phyloP scores from a whole-genome alignment of 35 echinoderm and acorn worm species.

The Ophiothrix spiculata region DNA sequence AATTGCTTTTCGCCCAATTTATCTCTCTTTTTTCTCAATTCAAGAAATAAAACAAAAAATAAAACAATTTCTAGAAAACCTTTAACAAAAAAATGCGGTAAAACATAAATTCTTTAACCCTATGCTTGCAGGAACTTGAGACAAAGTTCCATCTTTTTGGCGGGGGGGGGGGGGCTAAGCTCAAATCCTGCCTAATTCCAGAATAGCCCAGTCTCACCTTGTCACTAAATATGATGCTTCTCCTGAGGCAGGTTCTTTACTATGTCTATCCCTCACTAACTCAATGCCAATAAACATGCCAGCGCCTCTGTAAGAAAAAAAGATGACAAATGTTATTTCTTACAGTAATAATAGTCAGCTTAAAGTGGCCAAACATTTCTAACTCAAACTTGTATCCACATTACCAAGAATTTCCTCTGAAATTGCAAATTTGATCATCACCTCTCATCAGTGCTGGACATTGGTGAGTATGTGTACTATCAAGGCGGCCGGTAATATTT shows the following conservation, averaged over 20 bases:
- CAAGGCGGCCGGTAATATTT: too few relatives aligned
- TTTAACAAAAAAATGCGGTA: not conserved
- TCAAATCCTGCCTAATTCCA: not conserved
- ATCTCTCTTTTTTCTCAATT: too few relatives aligned
- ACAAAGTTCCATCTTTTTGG: not conserved
- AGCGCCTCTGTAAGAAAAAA: conserved; percentile 55
- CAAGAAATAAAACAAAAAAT: not conserved
- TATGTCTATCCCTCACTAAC: conserved; percentile 59
- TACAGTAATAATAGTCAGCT: too few relatives aligned
- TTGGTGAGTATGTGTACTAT: too few relatives aligned
- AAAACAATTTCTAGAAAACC: not conserved
- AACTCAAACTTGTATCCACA: too few relatives aligned
- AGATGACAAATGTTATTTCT: too few relatives aligned
- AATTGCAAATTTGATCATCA: too few relatives aligned
- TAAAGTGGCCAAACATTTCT: too few relatives aligned
- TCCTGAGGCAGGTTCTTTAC: conserved; percentile 69
- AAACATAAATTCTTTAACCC: not conserved
- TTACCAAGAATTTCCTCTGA: too few relatives aligned
- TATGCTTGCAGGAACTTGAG: not conserved
- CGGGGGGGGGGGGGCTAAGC: not conserved
- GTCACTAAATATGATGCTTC: conserved; percentile 58
- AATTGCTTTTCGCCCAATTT: too few relatives aligned
- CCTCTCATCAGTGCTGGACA: too few relatives aligned
- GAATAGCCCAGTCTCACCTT: conserved; percentile 28
- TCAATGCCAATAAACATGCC: conserved; percentile 91